Evolutionary conservation across 2,113 vertebrate species (phyloP).

Genomic region (Columba livia): DNA sequence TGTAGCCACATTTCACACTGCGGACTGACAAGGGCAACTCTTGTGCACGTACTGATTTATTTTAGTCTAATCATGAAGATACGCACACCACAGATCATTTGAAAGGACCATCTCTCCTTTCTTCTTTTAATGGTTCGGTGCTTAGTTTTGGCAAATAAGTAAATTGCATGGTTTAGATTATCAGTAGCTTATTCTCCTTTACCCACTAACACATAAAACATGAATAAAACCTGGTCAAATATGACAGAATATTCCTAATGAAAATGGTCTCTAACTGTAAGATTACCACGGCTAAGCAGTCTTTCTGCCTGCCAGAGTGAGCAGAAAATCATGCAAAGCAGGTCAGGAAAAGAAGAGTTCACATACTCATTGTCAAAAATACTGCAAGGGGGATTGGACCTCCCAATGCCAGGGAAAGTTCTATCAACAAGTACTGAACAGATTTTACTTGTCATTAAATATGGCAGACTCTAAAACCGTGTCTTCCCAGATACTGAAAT

Average conservation of each 20-base stretch:
- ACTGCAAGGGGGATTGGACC: background rate
- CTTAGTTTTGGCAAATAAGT: background rate
- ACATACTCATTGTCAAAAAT: background rate
- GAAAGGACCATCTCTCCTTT: background rate
- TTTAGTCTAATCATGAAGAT: background rate
- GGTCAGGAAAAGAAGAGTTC: background rate
- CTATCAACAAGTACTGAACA: background rate
- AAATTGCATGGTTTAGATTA: background rate
- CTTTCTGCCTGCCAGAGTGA: background rate
- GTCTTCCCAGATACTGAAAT: background rate
- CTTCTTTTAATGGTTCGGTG: background rate
- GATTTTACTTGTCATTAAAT: background rate
- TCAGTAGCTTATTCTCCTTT: background rate
- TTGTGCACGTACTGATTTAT: background rate
- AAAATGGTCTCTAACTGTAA: background rate
- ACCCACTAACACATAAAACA: background rate
- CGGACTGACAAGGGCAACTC: background rate
- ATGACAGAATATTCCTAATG: background rate
- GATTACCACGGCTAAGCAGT: background rate
- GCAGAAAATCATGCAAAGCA: background rate
- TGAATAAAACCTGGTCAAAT: background rate
- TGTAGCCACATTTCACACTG: background rate
- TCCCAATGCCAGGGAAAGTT: background rate
- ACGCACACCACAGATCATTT: background rate
- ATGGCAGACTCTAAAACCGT: background rate